Evolutionary conservation across 1,140 invertebrate genomes (phyloP).

Genomic region (Apis florea): DNA sequence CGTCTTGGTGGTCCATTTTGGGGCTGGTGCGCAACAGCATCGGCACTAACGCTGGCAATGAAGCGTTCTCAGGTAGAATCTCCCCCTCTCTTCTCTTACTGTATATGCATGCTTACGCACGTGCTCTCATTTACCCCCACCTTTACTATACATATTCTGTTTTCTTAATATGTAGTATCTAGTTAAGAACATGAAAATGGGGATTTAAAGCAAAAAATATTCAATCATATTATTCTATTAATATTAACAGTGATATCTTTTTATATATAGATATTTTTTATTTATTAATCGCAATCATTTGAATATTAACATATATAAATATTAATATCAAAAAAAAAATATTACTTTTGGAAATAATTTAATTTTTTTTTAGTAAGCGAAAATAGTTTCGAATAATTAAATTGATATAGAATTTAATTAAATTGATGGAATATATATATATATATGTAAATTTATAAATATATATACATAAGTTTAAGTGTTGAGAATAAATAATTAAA

Average conservation of each 20-base stretch:
- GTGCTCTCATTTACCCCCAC: constrained; percentile 36
- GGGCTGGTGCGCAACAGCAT: constrained; percentile 50
- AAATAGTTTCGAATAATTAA: no score
- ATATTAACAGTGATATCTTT: not conserved
- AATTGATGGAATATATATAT: no score
- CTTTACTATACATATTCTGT: not conserved
- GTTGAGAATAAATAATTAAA: no score
- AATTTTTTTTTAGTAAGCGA: no score
- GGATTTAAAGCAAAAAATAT: not conserved
- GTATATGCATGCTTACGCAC: constrained; percentile 30
- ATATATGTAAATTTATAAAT: no score
- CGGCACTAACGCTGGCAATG: constrained; percentile 48
- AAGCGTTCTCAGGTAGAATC: constrained; percentile 49
- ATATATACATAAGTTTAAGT: no score
- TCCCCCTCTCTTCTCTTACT: constrained; percentile 23
- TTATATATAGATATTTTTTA: not conserved
- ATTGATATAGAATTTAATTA: no score
- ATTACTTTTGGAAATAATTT: not conserved
- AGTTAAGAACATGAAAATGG: not conserved
- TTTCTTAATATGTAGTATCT: constrained; percentile 29
- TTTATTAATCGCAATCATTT: not conserved
- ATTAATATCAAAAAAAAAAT: not conserved
- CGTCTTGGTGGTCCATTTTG: constrained; percentile 57
- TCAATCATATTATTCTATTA: not conserved
- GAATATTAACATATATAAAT: not conserved